Evolutionary conservation across 2,113 vertebrate genomes (phyloP).

Genomic region (Naja naja): DNA sequence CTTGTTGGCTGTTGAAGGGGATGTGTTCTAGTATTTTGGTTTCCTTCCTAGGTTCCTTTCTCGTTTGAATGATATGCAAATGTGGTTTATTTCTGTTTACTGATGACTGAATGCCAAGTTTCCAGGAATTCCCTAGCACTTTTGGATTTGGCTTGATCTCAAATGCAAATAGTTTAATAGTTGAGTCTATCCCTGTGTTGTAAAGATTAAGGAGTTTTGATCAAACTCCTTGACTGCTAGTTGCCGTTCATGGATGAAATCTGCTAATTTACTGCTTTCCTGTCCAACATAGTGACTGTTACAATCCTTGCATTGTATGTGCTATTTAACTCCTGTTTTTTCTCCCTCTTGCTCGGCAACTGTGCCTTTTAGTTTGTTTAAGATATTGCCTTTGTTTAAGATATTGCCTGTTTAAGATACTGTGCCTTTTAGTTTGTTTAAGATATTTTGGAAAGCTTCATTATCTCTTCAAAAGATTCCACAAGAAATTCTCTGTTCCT

Average conservation of each 20-base stretch:
- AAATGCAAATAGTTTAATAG: neutral
- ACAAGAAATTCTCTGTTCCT: neutral
- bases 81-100: neutral
- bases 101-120: neutral
- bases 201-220: neutral
- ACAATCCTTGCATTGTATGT: neutral
- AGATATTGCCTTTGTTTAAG: too few species aligned
- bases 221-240: neutral
- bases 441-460: neutral
- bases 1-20: neutral
- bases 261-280: neutral
- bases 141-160: neutral
- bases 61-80: neutral
- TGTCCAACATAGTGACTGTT: neutral
- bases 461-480: neutral
- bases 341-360: neutral
- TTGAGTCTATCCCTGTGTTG: neutral
- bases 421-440: neutral
- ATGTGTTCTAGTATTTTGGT: neutral
- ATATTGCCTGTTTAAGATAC: too few species aligned
- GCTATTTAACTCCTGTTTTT: neutral
- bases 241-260: neutral
- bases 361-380: neutral
- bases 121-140: neutral
- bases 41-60: neutral